These are phyloP conservation scores for Sepioteuthis lessoniana DNA, from an alignment of 2,888 invertebrate genomes.

Conservation along the genomic window DNA sequence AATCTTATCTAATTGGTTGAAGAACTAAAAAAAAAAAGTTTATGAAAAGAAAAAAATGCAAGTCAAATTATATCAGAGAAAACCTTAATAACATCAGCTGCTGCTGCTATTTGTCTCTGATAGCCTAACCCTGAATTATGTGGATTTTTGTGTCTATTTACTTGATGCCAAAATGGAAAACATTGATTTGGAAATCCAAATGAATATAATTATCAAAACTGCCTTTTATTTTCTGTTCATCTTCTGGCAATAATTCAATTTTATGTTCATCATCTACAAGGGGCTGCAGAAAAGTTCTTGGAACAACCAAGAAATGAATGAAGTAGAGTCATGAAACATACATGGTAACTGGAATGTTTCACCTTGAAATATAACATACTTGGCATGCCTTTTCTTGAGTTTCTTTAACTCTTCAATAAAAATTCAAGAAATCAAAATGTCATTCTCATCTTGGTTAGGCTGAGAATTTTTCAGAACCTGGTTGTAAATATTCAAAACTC, in stretches of 20 bases:
- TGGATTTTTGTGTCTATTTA: neutral
- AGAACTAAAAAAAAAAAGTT: neutral
- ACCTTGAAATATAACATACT: no score
- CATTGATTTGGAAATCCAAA: neutral
- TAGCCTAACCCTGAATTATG: no score
- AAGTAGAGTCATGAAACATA: no score
- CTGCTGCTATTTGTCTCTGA: neutral
- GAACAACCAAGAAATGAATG: no score
- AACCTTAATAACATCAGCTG: neutral
- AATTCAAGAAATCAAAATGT: no score
- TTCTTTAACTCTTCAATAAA: no score
- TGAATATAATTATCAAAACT: neutral
- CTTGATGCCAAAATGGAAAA: neutral
- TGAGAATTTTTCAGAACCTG: no score
- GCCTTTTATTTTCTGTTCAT: neutral
- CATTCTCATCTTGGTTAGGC: no score
- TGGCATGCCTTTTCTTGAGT: no score
- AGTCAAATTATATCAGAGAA: neutral
- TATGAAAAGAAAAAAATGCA: neutral
- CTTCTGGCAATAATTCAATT: neutral
- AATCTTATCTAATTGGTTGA: neutral
- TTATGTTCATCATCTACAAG: neutral
- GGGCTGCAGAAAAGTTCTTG: no score
- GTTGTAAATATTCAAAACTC: neutral
- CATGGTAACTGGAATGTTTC: no score